Evolutionary conservation across 2,888 invertebrate species (phyloP).

Genomic region (Acanthopleura granulata): DNA sequence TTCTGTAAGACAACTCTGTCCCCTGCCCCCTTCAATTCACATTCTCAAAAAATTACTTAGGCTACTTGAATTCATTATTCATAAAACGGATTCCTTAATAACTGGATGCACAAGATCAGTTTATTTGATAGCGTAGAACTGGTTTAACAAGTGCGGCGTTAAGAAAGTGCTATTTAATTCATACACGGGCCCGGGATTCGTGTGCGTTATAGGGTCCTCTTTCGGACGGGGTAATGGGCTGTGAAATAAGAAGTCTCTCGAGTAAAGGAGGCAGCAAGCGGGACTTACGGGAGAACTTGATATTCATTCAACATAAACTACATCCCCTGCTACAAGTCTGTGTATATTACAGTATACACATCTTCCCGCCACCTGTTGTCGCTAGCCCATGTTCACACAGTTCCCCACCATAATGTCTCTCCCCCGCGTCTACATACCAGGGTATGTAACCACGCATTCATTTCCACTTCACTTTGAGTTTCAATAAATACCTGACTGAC

Average conservation of each 20-base stretch:
- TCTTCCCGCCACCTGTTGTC: not conserved
- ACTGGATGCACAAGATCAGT: not conserved
- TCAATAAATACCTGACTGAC: too few relatives aligned
- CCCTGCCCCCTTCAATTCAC: too few relatives aligned
- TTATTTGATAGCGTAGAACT: not conserved
- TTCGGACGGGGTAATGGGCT: not conserved
- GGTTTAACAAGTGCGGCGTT: not conserved
- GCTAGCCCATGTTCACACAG: not conserved
- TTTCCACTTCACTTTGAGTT: too few relatives aligned
- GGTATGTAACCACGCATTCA: too few relatives aligned
- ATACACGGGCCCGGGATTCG: not conserved
- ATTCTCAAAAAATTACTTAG: not conserved
- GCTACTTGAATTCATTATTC: not conserved
- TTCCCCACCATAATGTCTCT: not conserved
- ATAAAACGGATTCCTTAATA: not conserved
- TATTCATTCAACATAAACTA: not conserved
- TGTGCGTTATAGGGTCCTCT: not conserved
- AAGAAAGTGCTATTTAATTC: not conserved
- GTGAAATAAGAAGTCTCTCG: not conserved
- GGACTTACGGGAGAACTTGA: not conserved
- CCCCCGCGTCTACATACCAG: too few relatives aligned
- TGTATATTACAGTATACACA: not conserved
- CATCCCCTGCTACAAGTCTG: not conserved
- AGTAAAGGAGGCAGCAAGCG: not conserved
- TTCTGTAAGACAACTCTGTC: too few relatives aligned